Conservation (phyloP, 2,888 invertebrate species). For the Notodonta ziczac region DNA sequence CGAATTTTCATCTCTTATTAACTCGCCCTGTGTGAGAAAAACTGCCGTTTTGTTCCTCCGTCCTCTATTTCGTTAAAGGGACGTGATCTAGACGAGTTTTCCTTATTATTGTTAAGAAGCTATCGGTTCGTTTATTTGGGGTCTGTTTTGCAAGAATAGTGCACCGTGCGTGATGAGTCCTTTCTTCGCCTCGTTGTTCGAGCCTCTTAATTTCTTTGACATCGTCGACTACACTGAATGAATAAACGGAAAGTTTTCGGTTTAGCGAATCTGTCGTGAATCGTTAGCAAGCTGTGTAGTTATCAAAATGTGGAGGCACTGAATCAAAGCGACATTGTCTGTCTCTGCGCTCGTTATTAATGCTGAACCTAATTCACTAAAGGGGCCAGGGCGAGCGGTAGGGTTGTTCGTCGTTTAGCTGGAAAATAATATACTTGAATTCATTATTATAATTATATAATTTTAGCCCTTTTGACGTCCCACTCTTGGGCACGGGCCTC, state of each 20-base stretch:
- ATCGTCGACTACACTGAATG: neutral
- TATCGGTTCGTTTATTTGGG: no score
- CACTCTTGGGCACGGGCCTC: no score
- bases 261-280: neutral
- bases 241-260: no score
- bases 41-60: slow-evolving; percentile 14
- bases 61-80: neutral
- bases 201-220: neutral
- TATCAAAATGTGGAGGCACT: slow-evolving; percentile 11
- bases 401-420: neutral
- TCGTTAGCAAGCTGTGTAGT: slow-evolving; percentile 17
- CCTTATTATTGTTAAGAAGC: no score
- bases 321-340: slow-evolving; percentile 32
- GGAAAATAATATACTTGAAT: neutral
- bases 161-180: no score
- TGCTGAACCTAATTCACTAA: slow-evolving; percentile 27
- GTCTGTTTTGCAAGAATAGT: neutral
- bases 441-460: no score
- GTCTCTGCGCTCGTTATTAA: slow-evolving; percentile 19
- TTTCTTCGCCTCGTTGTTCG: neutral
- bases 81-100: neutral
- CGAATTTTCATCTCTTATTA: slow-evolving; percentile 13
- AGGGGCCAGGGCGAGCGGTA: neutral
- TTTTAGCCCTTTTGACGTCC: no score
- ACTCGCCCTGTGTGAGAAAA: slow-evolving; percentile 7